These are phyloP conservation scores for Eudemis profundana DNA, from an alignment of 2,888 invertebrate genomes.

Conservation along the genomic window DNA sequence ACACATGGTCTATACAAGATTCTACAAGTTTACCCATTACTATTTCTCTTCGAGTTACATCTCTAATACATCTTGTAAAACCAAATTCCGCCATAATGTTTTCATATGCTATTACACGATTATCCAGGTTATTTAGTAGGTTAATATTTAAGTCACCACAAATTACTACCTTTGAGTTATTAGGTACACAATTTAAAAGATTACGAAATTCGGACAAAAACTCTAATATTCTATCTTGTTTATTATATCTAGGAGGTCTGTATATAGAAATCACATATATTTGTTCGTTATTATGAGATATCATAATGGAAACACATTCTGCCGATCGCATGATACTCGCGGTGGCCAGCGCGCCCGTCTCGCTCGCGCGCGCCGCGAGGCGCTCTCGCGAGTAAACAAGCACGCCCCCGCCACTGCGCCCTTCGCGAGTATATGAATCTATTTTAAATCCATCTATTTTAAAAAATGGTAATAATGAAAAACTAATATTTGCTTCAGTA, in stretches of 20 bases:
- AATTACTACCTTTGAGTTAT: not conserved
- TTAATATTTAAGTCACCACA: too few species aligned
- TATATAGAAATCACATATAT: not conserved
- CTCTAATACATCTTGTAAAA: too few species aligned
- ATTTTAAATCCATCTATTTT: not conserved
- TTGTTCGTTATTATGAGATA: not conserved
- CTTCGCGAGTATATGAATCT: not conserved
- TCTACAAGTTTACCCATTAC: too few species aligned
- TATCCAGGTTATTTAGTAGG: too few species aligned
- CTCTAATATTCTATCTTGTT: slow-evolving; percentile 1
- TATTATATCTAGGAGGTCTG: not conserved
- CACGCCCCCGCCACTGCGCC: not conserved
- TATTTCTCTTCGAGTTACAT: too few species aligned
- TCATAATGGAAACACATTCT: not conserved
- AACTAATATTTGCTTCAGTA: too few species aligned
- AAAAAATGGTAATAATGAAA: too few species aligned
- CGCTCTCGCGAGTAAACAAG: not conserved
- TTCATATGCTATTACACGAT: too few species aligned
- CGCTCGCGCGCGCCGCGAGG: not conserved
- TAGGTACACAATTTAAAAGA: not conserved
- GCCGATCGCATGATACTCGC: not conserved
- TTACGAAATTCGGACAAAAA: not conserved
- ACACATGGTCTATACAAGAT: too few species aligned
- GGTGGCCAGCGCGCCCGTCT: not conserved
- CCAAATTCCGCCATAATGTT: too few species aligned